Conservation (phyloP, 2,888 invertebrate genomes). For the Colostygia pectinataria region DNA sequence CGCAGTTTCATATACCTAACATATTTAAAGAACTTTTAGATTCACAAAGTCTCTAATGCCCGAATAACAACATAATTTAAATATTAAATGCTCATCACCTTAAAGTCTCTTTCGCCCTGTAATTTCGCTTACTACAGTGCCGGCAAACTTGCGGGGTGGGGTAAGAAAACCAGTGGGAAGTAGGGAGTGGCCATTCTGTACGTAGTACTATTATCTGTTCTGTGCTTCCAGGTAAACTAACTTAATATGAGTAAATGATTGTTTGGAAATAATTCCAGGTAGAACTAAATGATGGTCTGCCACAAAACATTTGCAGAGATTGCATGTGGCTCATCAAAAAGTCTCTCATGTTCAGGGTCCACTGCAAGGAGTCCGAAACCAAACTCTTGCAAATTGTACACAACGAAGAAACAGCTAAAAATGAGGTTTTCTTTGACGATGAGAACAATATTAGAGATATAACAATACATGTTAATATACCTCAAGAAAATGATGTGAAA, state of each 20-base stretch:
- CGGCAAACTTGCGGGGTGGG: too few species aligned
- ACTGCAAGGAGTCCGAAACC: conserved; percentile 44
- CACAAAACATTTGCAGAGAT: conserved; percentile 50
- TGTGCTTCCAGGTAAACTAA: too few species aligned
- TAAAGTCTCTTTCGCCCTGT: too few species aligned
- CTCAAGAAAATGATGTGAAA: conserved; percentile 6
- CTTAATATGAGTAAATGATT: background rate
- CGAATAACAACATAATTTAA: background rate
- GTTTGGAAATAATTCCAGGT: conserved; percentile 39
- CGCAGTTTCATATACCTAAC: background rate
- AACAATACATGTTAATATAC: background rate
- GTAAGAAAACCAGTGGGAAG: too few species aligned
- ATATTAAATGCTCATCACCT: background rate
- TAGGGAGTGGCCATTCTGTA: too few species aligned
- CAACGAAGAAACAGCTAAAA: background rate
- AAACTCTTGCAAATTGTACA: conserved; percentile 29
- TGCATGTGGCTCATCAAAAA: conserved; percentile 42
- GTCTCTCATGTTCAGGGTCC: conserved; percentile 46
- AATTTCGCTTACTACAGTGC: too few species aligned
- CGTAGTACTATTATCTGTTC: too few species aligned
- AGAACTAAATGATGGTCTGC: conserved; percentile 44
- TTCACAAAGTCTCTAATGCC: too few species aligned
- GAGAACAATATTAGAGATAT: conserved; percentile 13
- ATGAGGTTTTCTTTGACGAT: background rate
- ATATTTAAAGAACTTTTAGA: background rate